These are phyloP conservation scores for Dissostichus mawsoni DNA, from an alignment of 2,113 vertebrate species.

Conservation along the genomic window DNA sequence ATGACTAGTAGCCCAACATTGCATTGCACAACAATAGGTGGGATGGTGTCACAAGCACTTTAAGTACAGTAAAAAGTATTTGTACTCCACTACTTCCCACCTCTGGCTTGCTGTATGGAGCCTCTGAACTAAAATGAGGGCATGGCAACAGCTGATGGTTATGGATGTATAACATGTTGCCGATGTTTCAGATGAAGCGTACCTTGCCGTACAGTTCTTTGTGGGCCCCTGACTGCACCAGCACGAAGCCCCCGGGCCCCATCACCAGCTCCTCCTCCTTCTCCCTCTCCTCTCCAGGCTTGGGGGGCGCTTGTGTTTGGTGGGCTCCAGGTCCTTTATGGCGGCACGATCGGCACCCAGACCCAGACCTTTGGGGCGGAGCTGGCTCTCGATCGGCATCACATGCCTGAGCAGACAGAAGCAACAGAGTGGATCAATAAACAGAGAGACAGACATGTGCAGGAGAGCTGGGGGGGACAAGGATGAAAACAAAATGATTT, in stretches of 20 bases:
- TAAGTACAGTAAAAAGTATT: no score
- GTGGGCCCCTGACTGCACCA: conserved; percentile 87
- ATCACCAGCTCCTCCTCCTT: conserved; percentile 85
- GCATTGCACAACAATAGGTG: no score
- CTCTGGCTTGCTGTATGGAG: no score
- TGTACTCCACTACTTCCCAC: no score
- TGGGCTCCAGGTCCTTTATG: conserved; percentile 81
- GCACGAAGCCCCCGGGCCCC: conserved; percentile 84
- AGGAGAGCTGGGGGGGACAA: not conserved
- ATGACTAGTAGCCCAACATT: no score
- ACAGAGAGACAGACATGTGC: not conserved
- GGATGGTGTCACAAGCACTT: no score
- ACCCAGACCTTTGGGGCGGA: conserved; percentile 91
- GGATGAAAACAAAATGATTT: no score
- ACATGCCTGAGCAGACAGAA: conserved; percentile 82
- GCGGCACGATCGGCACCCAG: conserved; percentile 89
- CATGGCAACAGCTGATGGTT: no score
- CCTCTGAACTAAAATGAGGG: no score
- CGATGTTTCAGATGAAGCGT: not conserved
- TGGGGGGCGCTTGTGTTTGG: conserved; percentile 68
- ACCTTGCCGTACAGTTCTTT: conserved; percentile 92
- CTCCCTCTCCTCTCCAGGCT: conserved; percentile 83
- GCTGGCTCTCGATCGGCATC: conserved; percentile 86
- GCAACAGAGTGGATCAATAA: conserved; percentile 6
- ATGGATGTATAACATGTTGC: no score